phyloP scores from a whole-genome alignment of 2,888 invertebrate genomes.

The Callosobruchus maculatus region DNA sequence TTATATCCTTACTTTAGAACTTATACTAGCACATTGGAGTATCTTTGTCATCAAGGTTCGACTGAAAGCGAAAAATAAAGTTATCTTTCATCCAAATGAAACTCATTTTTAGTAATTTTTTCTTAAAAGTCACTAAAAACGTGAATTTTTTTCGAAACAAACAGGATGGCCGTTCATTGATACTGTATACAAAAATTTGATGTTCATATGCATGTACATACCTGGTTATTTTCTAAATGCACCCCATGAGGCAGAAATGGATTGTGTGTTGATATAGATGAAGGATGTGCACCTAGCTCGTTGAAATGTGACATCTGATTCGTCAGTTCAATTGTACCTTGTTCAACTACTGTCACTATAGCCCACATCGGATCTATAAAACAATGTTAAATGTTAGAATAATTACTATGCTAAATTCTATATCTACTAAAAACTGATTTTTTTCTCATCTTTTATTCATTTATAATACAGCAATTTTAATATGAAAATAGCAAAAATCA shows the following conservation, averaged over 20 bases:
- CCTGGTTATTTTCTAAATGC: slow-evolving; percentile 32
- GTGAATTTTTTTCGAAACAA: too few relatives aligned
- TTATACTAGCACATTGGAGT: slow-evolving; percentile 29
- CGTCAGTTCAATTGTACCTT: slow-evolving; percentile 75
- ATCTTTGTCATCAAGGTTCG: slow-evolving; percentile 24
- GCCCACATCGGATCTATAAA: slow-evolving; percentile 74
- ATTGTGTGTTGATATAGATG: slow-evolving; percentile 33
- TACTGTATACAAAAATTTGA: too few relatives aligned
- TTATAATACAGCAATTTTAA: too few relatives aligned
- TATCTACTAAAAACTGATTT: too few relatives aligned
- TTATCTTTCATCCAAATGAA: too few relatives aligned
- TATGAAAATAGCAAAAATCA: too few relatives aligned
- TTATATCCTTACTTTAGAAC: neutral
- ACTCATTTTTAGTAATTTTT: too few relatives aligned
- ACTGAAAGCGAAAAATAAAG: slow-evolving; percentile 1
- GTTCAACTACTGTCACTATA: slow-evolving; percentile 75
- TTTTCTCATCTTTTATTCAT: too few relatives aligned
- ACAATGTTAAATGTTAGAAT: neutral
- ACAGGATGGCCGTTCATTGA: too few relatives aligned
- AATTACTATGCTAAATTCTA: too few relatives aligned
- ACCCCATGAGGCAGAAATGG: slow-evolving; percentile 35
- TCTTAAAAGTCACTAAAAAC: too few relatives aligned
- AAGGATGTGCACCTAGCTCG: slow-evolving; percentile 48
- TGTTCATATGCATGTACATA: slow-evolving; percentile 15
- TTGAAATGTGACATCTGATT: slow-evolving; percentile 68